Evolutionary conservation across 2,113 vertebrate genomes (phyloP), one percentile per base, ranked within the genome.

Genomic region (Panthera leo): DNA sequence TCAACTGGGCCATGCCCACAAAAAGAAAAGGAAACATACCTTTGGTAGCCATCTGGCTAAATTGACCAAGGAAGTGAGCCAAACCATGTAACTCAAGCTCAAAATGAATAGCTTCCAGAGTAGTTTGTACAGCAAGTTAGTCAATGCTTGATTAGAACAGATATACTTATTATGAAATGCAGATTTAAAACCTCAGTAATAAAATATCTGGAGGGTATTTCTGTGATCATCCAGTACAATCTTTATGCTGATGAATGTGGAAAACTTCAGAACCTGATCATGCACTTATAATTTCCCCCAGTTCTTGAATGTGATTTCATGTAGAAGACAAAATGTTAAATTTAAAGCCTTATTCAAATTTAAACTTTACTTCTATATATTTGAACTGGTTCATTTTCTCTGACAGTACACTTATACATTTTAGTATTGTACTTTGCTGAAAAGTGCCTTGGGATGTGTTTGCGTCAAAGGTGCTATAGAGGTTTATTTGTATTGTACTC

Each of bases 401-500:
- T 96, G 45, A 1, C 7, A 51, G 45, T 65, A 8, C 31, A 27
- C 87, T 95, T 97, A 75, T 27, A 5, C 55, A 36, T 51, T 91
- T 97, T 85, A 90, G 61, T 1, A 0, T n/a, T 67, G 3, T 42
- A 68, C 84, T 98, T 97, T 58, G 91, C 96, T 85, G 79, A 71
- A 93, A 97, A 85, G 36, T 91, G 65, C 89, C 42, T 90, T 86
- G 96, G 39, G 45, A 53, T 61, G 68, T 94, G 53, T 83, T 97
- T 97, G 39, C 31, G 0, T 97, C 51, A 96, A 95, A 95, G 75
- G 36, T 92, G 25, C 83, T 95, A 13, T 3, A 84, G 88, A 93
- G 91, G 7, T 70, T 95, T 94, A 87, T 70, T 96, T 92, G 68
- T 75, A 86, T 97, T 98, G 95, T 97, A 23, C 92, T 97, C 63